phyloP scores from a whole-genome alignment of 1,140 invertebrate genomes.

The Chelonus insularis region DNA sequence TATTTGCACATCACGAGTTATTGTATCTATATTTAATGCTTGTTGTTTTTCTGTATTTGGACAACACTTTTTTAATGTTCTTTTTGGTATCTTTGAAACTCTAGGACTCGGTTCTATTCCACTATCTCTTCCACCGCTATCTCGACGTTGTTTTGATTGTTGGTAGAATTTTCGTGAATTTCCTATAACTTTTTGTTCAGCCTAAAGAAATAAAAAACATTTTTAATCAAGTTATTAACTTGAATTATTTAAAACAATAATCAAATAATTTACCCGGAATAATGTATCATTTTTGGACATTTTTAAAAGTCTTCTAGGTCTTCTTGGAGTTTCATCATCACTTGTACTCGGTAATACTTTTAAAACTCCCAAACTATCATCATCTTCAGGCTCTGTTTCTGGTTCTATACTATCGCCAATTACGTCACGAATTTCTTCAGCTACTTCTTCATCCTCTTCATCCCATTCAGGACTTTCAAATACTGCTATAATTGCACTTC shows the following conservation, averaged over 20 bases:
- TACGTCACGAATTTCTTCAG: constrained; percentile 47
- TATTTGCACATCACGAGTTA: constrained; percentile 55
- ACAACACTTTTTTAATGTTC: constrained; percentile 47
- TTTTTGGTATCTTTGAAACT: constrained; percentile 53
- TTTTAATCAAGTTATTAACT: background rate
- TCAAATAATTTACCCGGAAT: constrained; percentile 42
- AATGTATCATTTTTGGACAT: constrained; percentile 40
- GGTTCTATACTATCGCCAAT: constrained; percentile 40
- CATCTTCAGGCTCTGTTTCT: constrained; percentile 46
- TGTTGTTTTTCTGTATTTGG: constrained; percentile 52
- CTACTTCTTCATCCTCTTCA: constrained; percentile 49
- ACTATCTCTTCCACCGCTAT: constrained; percentile 54
- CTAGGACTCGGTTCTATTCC: constrained; percentile 58
- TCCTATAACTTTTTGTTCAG: constrained; percentile 6
- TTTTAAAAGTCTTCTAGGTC: constrained; percentile 27
- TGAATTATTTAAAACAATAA: no score
- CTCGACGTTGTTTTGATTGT: constrained; percentile 46
- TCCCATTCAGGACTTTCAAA: constrained; percentile 57
- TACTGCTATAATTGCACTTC: constrained; percentile 56
- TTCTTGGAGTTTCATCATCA: constrained; percentile 48
- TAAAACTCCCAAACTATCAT: constrained; percentile 47
- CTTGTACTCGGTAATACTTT: constrained; percentile 53
- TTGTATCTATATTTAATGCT: constrained; percentile 50
- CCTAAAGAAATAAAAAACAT: constrained; percentile 5
- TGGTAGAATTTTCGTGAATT: constrained; percentile 29